A percentile compares a stretch with the other conserved stretches of the same genome.
Conservation (phyloP, 2,888 invertebrate genomes). For the Tiliacea citrago region DNA sequence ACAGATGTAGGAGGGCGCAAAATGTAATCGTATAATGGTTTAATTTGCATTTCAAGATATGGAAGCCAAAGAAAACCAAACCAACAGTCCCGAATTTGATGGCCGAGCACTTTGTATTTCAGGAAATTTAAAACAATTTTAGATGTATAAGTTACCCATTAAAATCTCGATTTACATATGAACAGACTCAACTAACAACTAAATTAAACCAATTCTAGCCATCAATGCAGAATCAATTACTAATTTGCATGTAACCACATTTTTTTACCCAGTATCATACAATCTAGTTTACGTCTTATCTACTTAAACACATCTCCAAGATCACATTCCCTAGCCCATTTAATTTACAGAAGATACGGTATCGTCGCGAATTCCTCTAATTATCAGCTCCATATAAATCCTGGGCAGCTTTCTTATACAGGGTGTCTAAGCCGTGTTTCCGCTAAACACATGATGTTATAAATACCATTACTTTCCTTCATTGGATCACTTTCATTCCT, state of each 20-base stretch:
- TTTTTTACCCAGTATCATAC: not conserved
- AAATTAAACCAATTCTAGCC: too few species aligned
- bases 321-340: constrained; percentile 6
- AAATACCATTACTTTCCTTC: constrained; percentile 77
- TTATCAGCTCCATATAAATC: constrained; percentile 71
- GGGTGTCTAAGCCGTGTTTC: constrained; percentile 76
- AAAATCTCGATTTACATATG: too few species aligned
- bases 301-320: constrained; percentile 6
- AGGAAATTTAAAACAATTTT: too few species aligned
- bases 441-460: constrained; percentile 73
- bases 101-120: too few species aligned
- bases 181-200: too few species aligned
- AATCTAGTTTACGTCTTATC: not conserved
- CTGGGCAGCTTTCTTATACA: constrained; percentile 73
- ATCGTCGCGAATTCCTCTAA: constrained; percentile 2
- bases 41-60: too few species aligned
- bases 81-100: too few species aligned
- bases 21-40: too few species aligned
- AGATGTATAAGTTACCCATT: too few species aligned
- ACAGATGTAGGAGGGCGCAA: too few species aligned
- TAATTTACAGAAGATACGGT: constrained; percentile 1
- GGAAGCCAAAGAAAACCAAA: too few species aligned
- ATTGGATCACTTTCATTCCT: constrained; percentile 78
- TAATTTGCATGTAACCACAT: not conserved
- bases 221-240: constrained; percentile 1